These are phyloP conservation scores for Trichogramma evanescens DNA, from an alignment of 2,888 invertebrate species.

Conservation along the genomic window DNA sequence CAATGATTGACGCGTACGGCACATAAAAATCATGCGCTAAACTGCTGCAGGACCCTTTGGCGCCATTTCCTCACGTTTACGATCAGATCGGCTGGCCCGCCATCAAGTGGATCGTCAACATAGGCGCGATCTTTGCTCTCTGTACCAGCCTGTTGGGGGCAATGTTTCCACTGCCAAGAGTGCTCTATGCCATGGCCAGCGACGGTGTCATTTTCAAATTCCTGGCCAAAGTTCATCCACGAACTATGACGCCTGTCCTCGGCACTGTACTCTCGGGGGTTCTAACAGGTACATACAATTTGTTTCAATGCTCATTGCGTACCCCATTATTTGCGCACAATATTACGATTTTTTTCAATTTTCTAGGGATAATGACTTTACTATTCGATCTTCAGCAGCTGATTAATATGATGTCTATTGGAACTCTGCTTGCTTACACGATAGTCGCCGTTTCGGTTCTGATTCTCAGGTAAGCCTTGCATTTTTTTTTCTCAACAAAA, in stretches of 20 bases:
- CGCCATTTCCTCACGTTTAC: conserved; percentile 84
- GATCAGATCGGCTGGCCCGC: conserved; percentile 66
- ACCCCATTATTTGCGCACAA: no score
- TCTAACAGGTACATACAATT: conserved; percentile 56
- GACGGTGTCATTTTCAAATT: conserved; percentile 78
- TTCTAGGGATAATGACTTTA: conserved; percentile 72
- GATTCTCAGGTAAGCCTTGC: conserved; percentile 65
- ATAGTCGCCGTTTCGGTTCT: conserved; percentile 87
- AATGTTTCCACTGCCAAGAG: conserved; percentile 81
- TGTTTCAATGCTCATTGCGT: neutral
- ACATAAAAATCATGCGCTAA: conserved; percentile 11
- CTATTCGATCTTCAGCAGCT: conserved; percentile 85
- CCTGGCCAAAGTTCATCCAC: conserved; percentile 62
- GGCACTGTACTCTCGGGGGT: conserved; percentile 73
- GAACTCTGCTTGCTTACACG: conserved; percentile 81
- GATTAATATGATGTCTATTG: conserved; percentile 96
- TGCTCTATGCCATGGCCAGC: conserved; percentile 84
- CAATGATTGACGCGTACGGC: neutral
- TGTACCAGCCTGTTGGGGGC: conserved; percentile 81
- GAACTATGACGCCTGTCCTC: conserved; percentile 71
- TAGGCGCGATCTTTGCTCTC: conserved; percentile 86
- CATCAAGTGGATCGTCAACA: conserved; percentile 82
- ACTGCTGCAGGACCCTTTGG: conserved; percentile 61
- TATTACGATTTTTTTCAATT: neutral
- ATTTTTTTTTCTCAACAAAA: neutral